Conservation (phyloP, 1,140 invertebrate genomes). For the Drosophila saltans region DNA sequence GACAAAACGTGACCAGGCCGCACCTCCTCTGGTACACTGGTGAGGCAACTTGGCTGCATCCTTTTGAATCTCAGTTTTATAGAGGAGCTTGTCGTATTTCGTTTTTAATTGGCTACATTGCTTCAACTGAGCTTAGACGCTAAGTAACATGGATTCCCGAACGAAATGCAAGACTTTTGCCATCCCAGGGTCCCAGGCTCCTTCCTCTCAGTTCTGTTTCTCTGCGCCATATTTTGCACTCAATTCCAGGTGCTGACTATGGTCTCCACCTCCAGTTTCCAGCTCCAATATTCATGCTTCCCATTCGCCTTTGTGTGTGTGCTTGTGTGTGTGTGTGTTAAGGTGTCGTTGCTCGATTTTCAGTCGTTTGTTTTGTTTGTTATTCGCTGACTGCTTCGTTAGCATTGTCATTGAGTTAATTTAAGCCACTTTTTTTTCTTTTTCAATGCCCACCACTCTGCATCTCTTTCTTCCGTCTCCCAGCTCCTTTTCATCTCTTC, state of each 20-base stretch:
- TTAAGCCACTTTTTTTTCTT: constrained; percentile 76
- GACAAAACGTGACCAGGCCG: constrained; percentile 69
- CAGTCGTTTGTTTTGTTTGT: constrained; percentile 67
- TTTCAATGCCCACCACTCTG: constrained; percentile 23
- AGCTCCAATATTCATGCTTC: constrained; percentile 4
- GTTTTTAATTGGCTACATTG: constrained; percentile 81
- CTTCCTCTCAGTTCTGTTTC: constrained; percentile 10
- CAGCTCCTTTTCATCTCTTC: neutral
- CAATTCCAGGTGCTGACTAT: constrained; percentile 63
- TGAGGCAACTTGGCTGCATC: constrained; percentile 18
- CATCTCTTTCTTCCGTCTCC: neutral
- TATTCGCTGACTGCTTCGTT: constrained; percentile 76
- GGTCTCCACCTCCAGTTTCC: constrained; percentile 23
- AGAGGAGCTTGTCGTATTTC: constrained; percentile 71
- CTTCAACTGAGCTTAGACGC: constrained; percentile 70
- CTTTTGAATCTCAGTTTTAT: constrained; percentile 59
- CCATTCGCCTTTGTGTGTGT: constrained; percentile 1
- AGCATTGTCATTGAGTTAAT: constrained; percentile 73
- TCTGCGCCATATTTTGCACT: constrained; percentile 77
- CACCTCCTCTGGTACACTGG: constrained; percentile 38
- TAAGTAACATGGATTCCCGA: constrained; percentile 76
- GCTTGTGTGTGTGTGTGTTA: neutral
- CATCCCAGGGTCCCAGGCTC: constrained; percentile 11
- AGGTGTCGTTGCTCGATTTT: constrained; percentile 65
- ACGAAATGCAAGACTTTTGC: constrained; percentile 53